Percentiles rank a stretch among this genome's conserved stretches.
Conservation (phyloP, 1,140 invertebrate species). For the Scaptomyza graminum region DNA sequence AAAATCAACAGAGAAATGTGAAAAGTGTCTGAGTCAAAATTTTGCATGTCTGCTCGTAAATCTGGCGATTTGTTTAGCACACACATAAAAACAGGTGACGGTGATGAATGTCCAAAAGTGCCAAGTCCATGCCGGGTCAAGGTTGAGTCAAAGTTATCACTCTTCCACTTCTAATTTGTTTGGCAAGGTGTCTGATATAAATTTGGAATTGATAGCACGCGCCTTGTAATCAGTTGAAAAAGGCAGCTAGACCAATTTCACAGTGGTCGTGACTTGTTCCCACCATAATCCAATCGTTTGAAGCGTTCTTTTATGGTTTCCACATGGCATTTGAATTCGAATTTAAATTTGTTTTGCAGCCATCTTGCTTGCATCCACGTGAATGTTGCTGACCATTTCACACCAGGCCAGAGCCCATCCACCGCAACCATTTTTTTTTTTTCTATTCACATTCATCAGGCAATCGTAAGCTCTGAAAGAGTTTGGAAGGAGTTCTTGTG, state of each 20-base stretch:
- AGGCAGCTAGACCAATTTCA: slow-evolving; percentile 57
- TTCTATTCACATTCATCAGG: slow-evolving; percentile 16
- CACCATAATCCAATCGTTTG: slow-evolving; percentile 70
- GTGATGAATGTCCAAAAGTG: slow-evolving; percentile 45
- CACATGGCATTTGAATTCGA: slow-evolving; percentile 63
- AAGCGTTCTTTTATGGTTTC: slow-evolving; percentile 68
- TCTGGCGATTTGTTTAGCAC: slow-evolving; percentile 53
- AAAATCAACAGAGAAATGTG: slow-evolving; percentile 23
- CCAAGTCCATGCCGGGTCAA: slow-evolving; percentile 66
- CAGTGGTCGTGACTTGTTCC: slow-evolving; percentile 43
- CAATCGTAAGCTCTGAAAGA: slow-evolving; percentile 4
- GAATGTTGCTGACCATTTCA: slow-evolving; percentile 7
- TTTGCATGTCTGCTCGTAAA: slow-evolving; percentile 72
- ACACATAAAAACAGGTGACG: slow-evolving; percentile 42
- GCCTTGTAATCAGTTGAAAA: slow-evolving; percentile 73
- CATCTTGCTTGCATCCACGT: slow-evolving; percentile 17
- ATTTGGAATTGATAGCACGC: slow-evolving; percentile 68
- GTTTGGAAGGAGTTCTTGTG: slow-evolving; percentile 21
- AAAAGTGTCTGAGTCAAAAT: slow-evolving; percentile 25
- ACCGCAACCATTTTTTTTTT: slow-evolving; percentile 12
- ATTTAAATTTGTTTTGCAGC: slow-evolving; percentile 43
- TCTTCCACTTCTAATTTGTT: background rate
- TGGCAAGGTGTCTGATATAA: slow-evolving; percentile 43
- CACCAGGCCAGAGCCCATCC: background rate
- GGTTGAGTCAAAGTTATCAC: slow-evolving; percentile 19